Conservation (phyloP, 1,140 invertebrate genomes). For the Camponotus vicinus region DNA sequence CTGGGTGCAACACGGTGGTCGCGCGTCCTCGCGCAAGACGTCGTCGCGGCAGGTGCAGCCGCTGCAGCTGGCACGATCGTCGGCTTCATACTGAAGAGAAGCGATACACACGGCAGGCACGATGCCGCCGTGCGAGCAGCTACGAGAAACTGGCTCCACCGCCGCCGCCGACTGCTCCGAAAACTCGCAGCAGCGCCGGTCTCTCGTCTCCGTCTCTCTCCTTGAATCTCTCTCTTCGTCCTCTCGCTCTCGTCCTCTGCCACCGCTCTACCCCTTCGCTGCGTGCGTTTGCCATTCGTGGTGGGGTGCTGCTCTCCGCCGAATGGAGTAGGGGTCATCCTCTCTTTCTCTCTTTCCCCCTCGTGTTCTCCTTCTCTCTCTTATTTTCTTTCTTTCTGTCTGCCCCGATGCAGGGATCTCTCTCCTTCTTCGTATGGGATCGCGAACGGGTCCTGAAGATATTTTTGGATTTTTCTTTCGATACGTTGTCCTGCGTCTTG, state of each 20-base stretch:
- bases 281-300: constrained; percentile 33
- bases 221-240: constrained; percentile 62
- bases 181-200: constrained; percentile 62
- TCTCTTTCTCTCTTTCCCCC: constrained; percentile 5
- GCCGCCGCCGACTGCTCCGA: constrained; percentile 66
- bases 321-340: constrained; percentile 2
- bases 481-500: constrained; percentile 47
- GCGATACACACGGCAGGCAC: constrained; percentile 48
- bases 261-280: constrained; percentile 45
- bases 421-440: constrained; percentile 23
- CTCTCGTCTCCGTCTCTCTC: constrained; percentile 66
- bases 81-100: constrained; percentile 83
- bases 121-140: constrained; percentile 61
- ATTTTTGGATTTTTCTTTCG: constrained; percentile 61
- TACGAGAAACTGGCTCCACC: constrained; percentile 71
- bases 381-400: not conserved
- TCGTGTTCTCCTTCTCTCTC: not conserved
- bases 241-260: constrained; percentile 68
- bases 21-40: constrained; percentile 37
- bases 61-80: constrained; percentile 80
- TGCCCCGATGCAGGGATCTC: not conserved
- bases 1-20: not conserved
- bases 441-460: constrained; percentile 31
- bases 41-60: constrained; percentile 75
- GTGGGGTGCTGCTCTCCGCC: constrained; percentile 27